phyloP scores from a whole-genome alignment of 2,888 invertebrate genomes.

The Agrochola lychnidis region DNA sequence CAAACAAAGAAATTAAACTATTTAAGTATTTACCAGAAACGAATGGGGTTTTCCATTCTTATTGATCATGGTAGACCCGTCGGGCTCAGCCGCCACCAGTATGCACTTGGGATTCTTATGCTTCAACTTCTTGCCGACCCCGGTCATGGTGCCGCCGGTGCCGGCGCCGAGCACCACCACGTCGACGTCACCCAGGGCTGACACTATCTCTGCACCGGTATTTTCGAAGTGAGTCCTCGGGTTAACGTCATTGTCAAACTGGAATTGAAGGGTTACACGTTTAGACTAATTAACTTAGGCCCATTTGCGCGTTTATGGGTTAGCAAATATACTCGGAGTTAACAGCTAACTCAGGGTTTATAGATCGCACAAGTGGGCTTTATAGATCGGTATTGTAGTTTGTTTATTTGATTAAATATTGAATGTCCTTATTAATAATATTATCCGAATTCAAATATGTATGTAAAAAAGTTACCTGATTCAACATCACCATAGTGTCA shows the following conservation, averaged over 20 bases:
- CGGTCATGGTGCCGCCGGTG: conserved; percentile 97
- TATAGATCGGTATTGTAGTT: too few species aligned
- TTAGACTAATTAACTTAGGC: background rate
- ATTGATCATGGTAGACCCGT: conserved; percentile 92
- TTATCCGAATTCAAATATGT: background rate
- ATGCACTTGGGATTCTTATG: conserved; percentile 93
- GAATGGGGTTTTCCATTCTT: conserved; percentile 64
- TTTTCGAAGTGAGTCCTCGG: conserved; percentile 98
- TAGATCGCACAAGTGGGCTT: too few species aligned
- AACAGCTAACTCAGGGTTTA: too few species aligned
- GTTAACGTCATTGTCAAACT: conserved; percentile 97
- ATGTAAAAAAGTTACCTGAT: conserved; percentile 64
- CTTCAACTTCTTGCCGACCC: conserved; percentile 96
- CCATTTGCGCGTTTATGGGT: too few species aligned
- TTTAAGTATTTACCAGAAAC: conserved; percentile 65
- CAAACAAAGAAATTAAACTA: background rate
- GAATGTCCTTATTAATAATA: background rate
- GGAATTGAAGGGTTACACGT: conserved; percentile 33
- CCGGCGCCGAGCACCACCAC: conserved; percentile 95
- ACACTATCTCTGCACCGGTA: conserved; percentile 97
- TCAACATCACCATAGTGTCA: conserved; percentile 87
- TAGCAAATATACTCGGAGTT: too few species aligned
- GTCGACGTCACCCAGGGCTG: conserved; percentile 93
- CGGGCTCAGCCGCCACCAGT: conserved; percentile 96
- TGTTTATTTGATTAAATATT: background rate